These are phyloP conservation scores for Mastomys coucha DNA, from an alignment of 2,113 vertebrate species.

Conservation along the genomic window DNA sequence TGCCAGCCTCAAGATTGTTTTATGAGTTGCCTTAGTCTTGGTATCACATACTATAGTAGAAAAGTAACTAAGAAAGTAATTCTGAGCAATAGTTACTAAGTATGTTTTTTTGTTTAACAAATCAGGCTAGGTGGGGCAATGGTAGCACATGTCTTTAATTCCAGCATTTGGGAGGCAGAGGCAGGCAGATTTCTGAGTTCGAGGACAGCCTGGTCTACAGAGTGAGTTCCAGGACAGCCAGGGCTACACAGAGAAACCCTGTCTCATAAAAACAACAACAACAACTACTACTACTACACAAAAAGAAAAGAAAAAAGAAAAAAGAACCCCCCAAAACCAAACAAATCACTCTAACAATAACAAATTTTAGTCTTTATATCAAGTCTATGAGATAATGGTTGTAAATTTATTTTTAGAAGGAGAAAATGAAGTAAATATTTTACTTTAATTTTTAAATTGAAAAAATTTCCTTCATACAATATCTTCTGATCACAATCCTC, in stretches of 20 bases:
- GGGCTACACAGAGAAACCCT: too few relatives aligned
- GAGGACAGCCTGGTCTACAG: too few relatives aligned
- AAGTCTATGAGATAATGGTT: not conserved
- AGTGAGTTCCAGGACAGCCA: too few relatives aligned
- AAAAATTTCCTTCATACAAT: not conserved
- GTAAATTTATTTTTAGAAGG: constrained; percentile 8
- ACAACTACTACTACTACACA: too few relatives aligned
- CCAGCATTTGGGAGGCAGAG: too few relatives aligned
- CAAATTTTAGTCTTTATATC: not conserved
- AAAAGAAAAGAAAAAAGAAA: too few relatives aligned
- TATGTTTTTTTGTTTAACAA: not conserved
- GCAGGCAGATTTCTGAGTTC: too few relatives aligned
- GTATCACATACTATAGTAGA: not conserved
- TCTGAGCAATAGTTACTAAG: not conserved
- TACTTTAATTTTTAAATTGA: not conserved
- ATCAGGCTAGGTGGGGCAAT: not conserved
- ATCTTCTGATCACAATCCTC: not conserved
- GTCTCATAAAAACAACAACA: too few relatives aligned
- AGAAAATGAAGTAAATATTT: constrained; percentile 4
- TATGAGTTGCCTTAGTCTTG: not conserved
- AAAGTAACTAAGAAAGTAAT: not conserved
- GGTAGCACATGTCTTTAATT: too few relatives aligned
- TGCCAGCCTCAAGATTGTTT: not conserved
- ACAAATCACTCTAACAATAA: not conserved
- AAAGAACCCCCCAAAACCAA: not conserved